Percentiles rank a stretch among this genome's conserved stretches.
Evolutionary conservation across 2,113 vertebrate genomes (phyloP).

Genomic region (Abramis brama): DNA sequence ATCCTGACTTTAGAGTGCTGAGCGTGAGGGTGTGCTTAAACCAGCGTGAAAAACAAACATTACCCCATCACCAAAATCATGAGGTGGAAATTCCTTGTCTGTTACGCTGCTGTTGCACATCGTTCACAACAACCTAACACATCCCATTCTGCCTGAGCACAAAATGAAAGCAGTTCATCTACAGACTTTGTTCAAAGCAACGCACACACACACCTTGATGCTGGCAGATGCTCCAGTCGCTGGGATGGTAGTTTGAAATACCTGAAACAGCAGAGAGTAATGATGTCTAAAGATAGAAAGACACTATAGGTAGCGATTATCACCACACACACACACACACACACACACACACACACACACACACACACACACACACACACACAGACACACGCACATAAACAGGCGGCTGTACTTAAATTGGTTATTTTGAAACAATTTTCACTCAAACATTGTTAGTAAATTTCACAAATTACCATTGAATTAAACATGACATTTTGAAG

Average conservation of each 20-base stretch:
- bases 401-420: background rate
- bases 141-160: slow-evolving; percentile 32
- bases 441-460: too few relatives aligned
- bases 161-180: slow-evolving; percentile 15
- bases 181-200: background rate
- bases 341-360: background rate
- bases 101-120: slow-evolving; percentile 26
- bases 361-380: background rate
- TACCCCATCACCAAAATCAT: slow-evolving; percentile 29
- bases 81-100: slow-evolving; percentile 21
- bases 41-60: slow-evolving; percentile 40
- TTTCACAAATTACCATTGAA: too few relatives aligned
- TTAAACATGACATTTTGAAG: too few relatives aligned
- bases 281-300: slow-evolving; percentile 17
- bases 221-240: slow-evolving; percentile 5
- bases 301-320: background rate
- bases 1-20: slow-evolving; percentile 51
- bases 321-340: background rate
- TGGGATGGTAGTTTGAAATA: background rate
- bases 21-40: slow-evolving; percentile 16
- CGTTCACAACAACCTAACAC: background rate
- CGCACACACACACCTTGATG: background rate
- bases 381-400: background rate
- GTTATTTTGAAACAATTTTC: too few relatives aligned
- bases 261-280: slow-evolving; percentile 33